Evolutionary conservation across 1,140 invertebrate genomes (phyloP).

Genomic region (Sarcophaga bullata): DNA sequence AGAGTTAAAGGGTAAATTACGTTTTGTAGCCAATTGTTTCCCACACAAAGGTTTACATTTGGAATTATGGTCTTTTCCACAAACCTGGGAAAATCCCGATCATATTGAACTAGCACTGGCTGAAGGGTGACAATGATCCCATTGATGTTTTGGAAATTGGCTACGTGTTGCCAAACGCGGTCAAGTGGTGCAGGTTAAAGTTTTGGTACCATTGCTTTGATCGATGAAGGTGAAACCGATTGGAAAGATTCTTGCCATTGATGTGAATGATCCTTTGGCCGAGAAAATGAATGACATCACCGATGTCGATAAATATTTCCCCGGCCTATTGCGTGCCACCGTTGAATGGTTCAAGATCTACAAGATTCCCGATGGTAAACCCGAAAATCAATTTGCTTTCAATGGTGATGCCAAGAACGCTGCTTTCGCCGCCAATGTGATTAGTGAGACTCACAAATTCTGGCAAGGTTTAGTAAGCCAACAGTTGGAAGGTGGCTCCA

Average conservation of each 20-base stretch:
- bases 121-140: slow-evolving; percentile 97
- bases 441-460: slow-evolving; percentile 78
- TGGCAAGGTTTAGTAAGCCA: slow-evolving; percentile 70
- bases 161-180: slow-evolving; percentile 81
- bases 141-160: slow-evolving; percentile 99
- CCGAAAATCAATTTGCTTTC: slow-evolving; percentile 97
- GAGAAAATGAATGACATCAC: slow-evolving; percentile 85
- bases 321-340: slow-evolving; percentile 93
- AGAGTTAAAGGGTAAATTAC: slow-evolving; percentile 94
- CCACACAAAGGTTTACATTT: slow-evolving; percentile 99
- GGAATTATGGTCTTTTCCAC: slow-evolving; percentile 99
- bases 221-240: slow-evolving; percentile 98
- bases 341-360: slow-evolving; percentile 99
- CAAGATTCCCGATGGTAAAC: slow-evolving; percentile 99
- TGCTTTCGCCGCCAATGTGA: slow-evolving; percentile 86
- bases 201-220: slow-evolving; percentile 88
- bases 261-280: slow-evolving; percentile 91
- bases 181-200: slow-evolving; percentile 88
- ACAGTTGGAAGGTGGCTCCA: slow-evolving; percentile 68
- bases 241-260: slow-evolving; percentile 98
- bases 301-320: slow-evolving; percentile 93
- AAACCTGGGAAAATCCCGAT: slow-evolving; percentile 98
- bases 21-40: slow-evolving; percentile 96
- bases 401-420: slow-evolving; percentile 93
- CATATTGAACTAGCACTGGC: slow-evolving; percentile 88